These are phyloP conservation scores for Perca flavescens DNA, from an alignment of 2,113 vertebrate genomes.

Conservation along the genomic window DNA sequence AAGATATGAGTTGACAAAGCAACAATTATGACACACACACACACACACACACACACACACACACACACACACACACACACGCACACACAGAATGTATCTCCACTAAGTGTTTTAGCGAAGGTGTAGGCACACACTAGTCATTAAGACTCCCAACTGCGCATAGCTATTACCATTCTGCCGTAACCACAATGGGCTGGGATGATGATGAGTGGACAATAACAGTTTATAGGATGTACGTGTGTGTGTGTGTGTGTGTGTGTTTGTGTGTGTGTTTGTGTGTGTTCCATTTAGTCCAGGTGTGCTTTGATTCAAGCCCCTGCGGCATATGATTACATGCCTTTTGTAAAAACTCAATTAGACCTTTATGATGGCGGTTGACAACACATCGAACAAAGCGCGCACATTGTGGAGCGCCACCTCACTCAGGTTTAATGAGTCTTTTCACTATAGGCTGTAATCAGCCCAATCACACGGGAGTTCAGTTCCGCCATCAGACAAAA, in stretches of 20 bases:
- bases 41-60: background rate
- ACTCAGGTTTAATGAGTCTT: slow-evolving; percentile 44
- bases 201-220: slow-evolving; percentile 52
- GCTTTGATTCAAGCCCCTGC: slow-evolving; percentile 33
- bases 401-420: slow-evolving; percentile 4
- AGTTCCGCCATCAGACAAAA: slow-evolving; percentile 1
- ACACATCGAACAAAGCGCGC: slow-evolving; percentile 21
- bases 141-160: slow-evolving; percentile 48
- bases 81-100: background rate
- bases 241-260: background rate
- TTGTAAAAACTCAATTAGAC: slow-evolving; percentile 60
- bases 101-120: background rate
- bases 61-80: background rate
- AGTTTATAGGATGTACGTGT: background rate
- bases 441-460: slow-evolving; percentile 45
- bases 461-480: slow-evolving; percentile 1
- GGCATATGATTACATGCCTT: slow-evolving; percentile 55
- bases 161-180: slow-evolving; percentile 48
- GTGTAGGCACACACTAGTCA: slow-evolving; percentile 20
- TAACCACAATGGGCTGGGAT: slow-evolving; percentile 13
- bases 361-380: slow-evolving; percentile 47
- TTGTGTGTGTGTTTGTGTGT: background rate
- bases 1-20: background rate
- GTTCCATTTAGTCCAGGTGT: slow-evolving; percentile 44
- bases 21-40: background rate